phyloP scores from a whole-genome alignment of 2,113 vertebrate genomes.

The Podocnemis expansa region DNA sequence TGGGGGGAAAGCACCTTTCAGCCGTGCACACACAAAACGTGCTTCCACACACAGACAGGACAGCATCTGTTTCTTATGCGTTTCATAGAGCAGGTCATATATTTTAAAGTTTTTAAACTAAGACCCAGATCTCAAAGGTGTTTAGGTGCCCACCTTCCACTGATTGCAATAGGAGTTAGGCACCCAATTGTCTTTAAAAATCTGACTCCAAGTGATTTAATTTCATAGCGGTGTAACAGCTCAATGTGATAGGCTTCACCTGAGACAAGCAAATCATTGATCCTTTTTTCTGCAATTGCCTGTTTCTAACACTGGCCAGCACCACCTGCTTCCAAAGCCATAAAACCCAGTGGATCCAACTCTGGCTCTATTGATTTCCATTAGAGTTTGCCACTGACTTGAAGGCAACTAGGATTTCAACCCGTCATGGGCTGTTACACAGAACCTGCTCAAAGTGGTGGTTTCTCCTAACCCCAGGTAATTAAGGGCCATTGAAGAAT shows the following conservation, averaged over 20 bases:
- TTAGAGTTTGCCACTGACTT: constrained; percentile 50
- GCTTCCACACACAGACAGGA: not conserved
- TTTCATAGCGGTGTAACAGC: not conserved
- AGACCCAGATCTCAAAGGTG: no score
- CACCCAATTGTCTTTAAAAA: no score
- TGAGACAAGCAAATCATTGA: not conserved
- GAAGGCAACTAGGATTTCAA: constrained; percentile 39
- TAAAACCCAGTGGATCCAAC: constrained; percentile 31
- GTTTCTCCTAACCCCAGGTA: constrained; percentile 60
- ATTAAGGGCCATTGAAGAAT: constrained; percentile 52
- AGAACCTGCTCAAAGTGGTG: constrained; percentile 53
- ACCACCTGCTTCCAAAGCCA: constrained; percentile 19
- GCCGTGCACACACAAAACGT: not conserved
- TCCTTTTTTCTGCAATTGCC: no score
- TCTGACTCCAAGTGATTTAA: not conserved
- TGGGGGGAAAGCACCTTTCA: not conserved
- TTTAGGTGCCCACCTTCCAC: no score
- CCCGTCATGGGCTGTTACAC: constrained; percentile 24
- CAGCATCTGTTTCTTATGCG: not conserved
- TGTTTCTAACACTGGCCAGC: not conserved
- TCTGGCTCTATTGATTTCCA: not conserved
- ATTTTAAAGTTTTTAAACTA: no score
- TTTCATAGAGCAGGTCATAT: not conserved
- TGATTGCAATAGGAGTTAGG: no score
- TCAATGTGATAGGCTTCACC: not conserved